phyloP scores from a whole-genome alignment of 2,888 invertebrate genomes.

The Conus canariensis region DNA sequence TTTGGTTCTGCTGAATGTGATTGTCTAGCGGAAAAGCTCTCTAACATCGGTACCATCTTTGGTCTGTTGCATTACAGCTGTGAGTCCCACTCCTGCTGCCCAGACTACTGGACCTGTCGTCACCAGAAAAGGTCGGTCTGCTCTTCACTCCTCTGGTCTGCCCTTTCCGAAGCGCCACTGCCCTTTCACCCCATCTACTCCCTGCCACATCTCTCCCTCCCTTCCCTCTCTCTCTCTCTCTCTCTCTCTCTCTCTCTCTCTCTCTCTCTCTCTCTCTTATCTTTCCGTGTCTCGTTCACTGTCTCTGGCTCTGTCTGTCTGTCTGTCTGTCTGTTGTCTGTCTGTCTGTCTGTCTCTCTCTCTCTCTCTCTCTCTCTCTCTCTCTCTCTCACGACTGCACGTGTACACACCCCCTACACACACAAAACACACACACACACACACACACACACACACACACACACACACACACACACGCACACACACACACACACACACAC shows the following conservation, averaged over 20 bases:
- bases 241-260: not conserved
- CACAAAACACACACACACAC: too few species aligned
- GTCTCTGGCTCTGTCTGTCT: not conserved
- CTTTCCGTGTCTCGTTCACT: not conserved
- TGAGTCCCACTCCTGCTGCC: not conserved
- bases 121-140: constrained; percentile 6
- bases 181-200: not conserved
- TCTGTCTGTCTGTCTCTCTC: too few species aligned
- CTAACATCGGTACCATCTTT: too few species aligned
- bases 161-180: too few species aligned
- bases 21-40: too few species aligned
- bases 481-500: too few species aligned
- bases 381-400: too few species aligned
- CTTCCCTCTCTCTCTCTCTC: not conserved
- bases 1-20: too few species aligned
- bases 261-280: not conserved
- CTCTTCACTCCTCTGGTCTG: not conserved
- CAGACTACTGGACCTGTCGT: constrained; percentile 22
- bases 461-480: too few species aligned
- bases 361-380: too few species aligned
- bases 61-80: not conserved
- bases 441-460: too few species aligned
- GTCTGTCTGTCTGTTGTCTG: not conserved
- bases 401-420: too few species aligned
- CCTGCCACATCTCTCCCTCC: not conserved